Percentiles rank a stretch among this genome's conserved stretches.
These are phyloP conservation scores for Cheirogaleus medius DNA, from an alignment of 2,113 vertebrate species.

Conservation along the genomic window DNA sequence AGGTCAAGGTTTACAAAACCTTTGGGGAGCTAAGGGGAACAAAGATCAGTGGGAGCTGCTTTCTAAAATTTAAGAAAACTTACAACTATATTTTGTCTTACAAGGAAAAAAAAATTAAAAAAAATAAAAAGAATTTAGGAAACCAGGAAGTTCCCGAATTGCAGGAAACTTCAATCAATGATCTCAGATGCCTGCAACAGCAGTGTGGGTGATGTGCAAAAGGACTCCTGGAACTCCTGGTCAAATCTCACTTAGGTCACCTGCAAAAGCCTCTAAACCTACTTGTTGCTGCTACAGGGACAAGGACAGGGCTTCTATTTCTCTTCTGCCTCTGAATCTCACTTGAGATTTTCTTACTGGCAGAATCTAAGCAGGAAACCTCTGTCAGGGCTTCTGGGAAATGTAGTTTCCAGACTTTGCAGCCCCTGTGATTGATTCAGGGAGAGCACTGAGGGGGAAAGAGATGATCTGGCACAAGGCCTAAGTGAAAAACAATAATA, in stretches of 20 bases:
- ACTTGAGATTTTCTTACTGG: background rate
- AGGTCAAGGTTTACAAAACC: background rate
- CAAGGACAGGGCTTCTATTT: background rate
- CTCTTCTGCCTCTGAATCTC: background rate
- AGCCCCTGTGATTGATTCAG: background rate
- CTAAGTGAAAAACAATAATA: background rate
- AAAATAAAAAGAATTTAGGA: background rate
- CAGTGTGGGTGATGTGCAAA: rapidly evolving
- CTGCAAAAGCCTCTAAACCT: background rate
- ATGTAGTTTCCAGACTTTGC: constrained; percentile 11
- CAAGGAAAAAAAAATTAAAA: background rate
- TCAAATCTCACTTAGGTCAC: background rate
- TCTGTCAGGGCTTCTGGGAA: constrained; percentile 7
- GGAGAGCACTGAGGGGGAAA: background rate
- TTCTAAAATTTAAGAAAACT: background rate
- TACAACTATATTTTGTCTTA: background rate
- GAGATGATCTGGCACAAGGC: background rate
- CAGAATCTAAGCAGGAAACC: background rate
- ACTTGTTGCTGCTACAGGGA: background rate
- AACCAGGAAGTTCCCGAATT: background rate
- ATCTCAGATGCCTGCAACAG: background rate
- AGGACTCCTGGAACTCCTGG: background rate
- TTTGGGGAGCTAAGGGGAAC: background rate
- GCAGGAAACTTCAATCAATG: background rate
- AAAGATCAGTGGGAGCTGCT: background rate